Evolutionary conservation across 2,113 vertebrate genomes (phyloP).

Genomic region (Galbula dea): DNA sequence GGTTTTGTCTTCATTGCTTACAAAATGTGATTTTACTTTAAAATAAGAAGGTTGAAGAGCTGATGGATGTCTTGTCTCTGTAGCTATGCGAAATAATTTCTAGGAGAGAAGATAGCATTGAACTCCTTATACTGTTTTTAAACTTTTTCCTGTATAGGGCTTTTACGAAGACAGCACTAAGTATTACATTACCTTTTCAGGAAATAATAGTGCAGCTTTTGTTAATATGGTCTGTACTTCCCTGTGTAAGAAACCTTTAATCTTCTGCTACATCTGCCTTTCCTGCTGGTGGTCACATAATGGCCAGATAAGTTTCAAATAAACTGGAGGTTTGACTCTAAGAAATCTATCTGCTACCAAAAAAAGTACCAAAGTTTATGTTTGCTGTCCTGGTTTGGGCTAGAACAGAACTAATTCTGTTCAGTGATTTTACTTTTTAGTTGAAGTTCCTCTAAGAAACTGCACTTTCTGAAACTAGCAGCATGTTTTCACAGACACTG

Average conservation of each 20-base stretch:
- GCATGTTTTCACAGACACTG: no score
- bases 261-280: background rate
- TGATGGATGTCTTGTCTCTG: background rate
- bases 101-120: background rate
- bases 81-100: background rate
- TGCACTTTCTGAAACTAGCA: no score
- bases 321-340: background rate
- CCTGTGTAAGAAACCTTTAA: background rate
- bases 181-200: background rate
- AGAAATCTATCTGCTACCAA: background rate
- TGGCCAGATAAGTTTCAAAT: background rate
- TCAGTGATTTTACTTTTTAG: no score
- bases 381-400: no score
- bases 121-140: background rate
- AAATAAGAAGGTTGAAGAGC: background rate
- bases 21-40: background rate
- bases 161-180: background rate
- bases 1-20: background rate
- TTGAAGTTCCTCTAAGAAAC: no score
- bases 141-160: background rate
- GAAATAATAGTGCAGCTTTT: background rate
- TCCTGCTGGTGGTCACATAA: conserved; percentile 3
- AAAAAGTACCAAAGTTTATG: no score
- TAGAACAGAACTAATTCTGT: no score
- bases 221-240: background rate